Percentiles rank a stretch among this genome's conserved stretches.
Conservation (phyloP, 2,888 invertebrate genomes). For the Mythimna lalbum region DNA sequence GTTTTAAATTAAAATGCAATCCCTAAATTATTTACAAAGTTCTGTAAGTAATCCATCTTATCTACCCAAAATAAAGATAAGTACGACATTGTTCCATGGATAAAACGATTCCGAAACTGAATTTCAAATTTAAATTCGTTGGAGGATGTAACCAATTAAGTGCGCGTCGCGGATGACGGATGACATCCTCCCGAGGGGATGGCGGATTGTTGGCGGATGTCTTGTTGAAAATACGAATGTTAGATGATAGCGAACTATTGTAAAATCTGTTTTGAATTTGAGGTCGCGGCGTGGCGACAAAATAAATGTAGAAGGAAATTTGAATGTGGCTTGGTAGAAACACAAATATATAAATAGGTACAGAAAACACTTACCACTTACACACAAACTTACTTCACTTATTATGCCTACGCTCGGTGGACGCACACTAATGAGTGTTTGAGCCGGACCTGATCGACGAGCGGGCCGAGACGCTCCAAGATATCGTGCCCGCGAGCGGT, state of each 20-base stretch:
- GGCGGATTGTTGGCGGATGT: conserved; percentile 26
- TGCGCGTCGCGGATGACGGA: conserved; percentile 81
- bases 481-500: too few species aligned
- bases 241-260: conserved; percentile 43
- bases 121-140: conserved; percentile 80
- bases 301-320: too few species aligned
- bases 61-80: conserved; percentile 9
- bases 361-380: too few species aligned
- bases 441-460: too few species aligned
- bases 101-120: conserved; percentile 68
- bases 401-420: too few species aligned
- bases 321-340: too few species aligned
- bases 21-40: conserved; percentile 14
- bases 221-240: conserved; percentile 50
- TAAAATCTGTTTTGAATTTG: conserved; percentile 33
- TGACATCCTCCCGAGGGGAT: conserved; percentile 70
- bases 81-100: conserved; percentile 48
- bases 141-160: conserved; percentile 82
- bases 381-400: too few species aligned
- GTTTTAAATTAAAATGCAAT: conserved; percentile 21
- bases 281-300: too few species aligned
- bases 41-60: conserved; percentile 40
- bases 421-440: too few species aligned
- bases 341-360: too few species aligned
- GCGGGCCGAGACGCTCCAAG: too few species aligned